Evolutionary conservation across 2,888 invertebrate genomes (phyloP).

Genomic region (Nysson spinosus): DNA sequence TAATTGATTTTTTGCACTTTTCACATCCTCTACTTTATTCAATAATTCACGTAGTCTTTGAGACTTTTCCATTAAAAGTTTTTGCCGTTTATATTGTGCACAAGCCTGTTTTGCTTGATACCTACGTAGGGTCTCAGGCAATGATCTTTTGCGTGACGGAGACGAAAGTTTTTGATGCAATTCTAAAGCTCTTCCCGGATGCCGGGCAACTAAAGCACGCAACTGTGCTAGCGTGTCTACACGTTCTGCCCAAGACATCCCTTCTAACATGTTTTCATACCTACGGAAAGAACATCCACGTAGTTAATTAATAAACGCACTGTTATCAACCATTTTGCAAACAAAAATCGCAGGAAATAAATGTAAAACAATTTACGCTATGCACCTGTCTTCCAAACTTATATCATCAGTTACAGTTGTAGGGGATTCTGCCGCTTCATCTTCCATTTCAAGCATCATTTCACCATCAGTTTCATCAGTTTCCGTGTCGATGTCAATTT

Average conservation of each 20-base stretch:
- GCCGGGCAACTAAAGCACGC: conserved; percentile 89
- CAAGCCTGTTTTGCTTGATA: conserved; percentile 95
- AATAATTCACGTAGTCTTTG: conserved; percentile 90
- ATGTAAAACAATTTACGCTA: conserved; percentile 5
- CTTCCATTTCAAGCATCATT: conserved; percentile 79
- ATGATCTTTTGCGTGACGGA: conserved; percentile 90
- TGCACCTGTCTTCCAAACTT: conserved; percentile 72
- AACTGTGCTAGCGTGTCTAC: conserved; percentile 88
- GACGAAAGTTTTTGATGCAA: conserved; percentile 96
- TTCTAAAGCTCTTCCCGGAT: conserved; percentile 94
- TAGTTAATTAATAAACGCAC: no score
- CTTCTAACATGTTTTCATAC: conserved; percentile 76
- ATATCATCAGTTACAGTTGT: conserved; percentile 62
- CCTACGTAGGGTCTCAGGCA: conserved; percentile 86
- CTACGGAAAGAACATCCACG: conserved; percentile 47
- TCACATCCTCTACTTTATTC: conserved; percentile 91
- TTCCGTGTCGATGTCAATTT: conserved; percentile 88
- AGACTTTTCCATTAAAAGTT: conserved; percentile 90
- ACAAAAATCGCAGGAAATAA: not conserved
- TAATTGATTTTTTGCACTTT: conserved; percentile 89
- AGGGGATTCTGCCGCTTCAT: conserved; percentile 62
- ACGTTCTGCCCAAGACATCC: conserved; percentile 91
- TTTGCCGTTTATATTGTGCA: conserved; percentile 91
- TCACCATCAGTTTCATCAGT: conserved; percentile 89
- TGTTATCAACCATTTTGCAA: not conserved